These are phyloP conservation scores for Xanthia togata DNA, from an alignment of 2,888 invertebrate species.

Conservation along the genomic window DNA sequence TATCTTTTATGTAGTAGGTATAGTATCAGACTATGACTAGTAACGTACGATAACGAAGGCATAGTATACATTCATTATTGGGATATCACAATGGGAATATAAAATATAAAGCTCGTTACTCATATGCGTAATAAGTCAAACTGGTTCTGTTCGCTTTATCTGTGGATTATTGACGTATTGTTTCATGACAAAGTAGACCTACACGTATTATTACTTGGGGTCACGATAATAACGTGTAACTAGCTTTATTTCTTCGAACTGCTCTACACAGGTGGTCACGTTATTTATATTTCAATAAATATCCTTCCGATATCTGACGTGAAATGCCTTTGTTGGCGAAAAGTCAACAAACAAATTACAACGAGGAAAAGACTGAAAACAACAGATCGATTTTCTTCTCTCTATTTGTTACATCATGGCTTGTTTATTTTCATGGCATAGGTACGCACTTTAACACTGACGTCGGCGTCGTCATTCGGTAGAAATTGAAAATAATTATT, in stretches of 20 bases:
- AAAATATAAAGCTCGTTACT: slow-evolving; percentile 52
- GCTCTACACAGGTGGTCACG: neutral
- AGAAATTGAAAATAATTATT: neutral
- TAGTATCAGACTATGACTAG: no score
- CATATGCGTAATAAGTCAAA: slow-evolving; percentile 51
- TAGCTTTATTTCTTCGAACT: neutral
- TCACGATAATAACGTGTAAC: neutral
- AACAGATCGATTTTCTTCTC: neutral
- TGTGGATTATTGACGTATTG: slow-evolving; percentile 46
- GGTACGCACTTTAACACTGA: neutral
- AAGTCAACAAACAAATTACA: slow-evolving; percentile 16
- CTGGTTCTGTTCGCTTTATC: slow-evolving; percentile 43
- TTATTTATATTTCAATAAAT: slow-evolving; percentile 11
- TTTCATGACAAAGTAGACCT: slow-evolving; percentile 41
- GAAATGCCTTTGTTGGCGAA: slow-evolving; percentile 31
- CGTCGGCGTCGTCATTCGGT: neutral
- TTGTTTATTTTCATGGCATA: neutral
- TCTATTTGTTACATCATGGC: neutral
- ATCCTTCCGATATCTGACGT: neutral
- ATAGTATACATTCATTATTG: neutral
- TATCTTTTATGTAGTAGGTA: no score
- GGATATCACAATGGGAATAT: slow-evolving; percentile 42
- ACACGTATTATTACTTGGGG: slow-evolving; percentile 11
- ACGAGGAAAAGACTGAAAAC: neutral
- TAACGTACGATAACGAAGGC: neutral